A percentile compares a stretch with the other conserved stretches of the same genome.
These are phyloP conservation scores for Morone saxatilis DNA, from an alignment of 2,113 vertebrate genomes.

Conservation along the genomic window DNA sequence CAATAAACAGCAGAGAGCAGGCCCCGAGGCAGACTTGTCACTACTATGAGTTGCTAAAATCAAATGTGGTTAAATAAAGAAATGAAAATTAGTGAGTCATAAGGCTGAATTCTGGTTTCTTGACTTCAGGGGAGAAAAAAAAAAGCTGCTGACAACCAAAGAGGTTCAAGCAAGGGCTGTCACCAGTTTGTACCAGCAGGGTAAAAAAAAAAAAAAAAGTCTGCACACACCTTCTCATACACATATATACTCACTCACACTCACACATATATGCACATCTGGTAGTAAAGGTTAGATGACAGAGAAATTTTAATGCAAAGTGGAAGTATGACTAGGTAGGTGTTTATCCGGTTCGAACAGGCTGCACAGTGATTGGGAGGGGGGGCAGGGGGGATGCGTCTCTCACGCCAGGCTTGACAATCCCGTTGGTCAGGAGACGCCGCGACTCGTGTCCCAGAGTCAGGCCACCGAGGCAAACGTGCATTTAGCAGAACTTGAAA, in stretches of 20 bases:
- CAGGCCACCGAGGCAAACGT: conserved; percentile 58
- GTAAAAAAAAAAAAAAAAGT: conserved; percentile 14
- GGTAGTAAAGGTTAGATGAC: conserved; percentile 32
- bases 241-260: conserved; percentile 57
- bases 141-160: conserved; percentile 9
- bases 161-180: conserved; percentile 28
- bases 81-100: conserved; percentile 1
- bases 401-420: conserved; percentile 48
- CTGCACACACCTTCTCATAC: conserved; percentile 30
- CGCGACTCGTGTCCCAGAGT: conserved; percentile 36
- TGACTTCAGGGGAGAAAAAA: background rate
- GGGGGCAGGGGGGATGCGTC: background rate
- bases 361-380: conserved; percentile 48
- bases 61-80: conserved; percentile 27
- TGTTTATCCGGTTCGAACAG: conserved; percentile 32
- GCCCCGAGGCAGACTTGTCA: background rate
- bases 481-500: conserved; percentile 60
- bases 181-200: conserved; percentile 62
- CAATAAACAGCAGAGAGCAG: conserved; percentile 10
- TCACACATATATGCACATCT: conserved; percentile 52
- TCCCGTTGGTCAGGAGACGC: conserved; percentile 50
- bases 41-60: conserved; percentile 36
- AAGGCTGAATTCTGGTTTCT: background rate
- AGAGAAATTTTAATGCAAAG: conserved; percentile 33
- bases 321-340: conserved; percentile 36